Conservation (phyloP, 2,113 vertebrate genomes). For the Calidris pugnax region DNA sequence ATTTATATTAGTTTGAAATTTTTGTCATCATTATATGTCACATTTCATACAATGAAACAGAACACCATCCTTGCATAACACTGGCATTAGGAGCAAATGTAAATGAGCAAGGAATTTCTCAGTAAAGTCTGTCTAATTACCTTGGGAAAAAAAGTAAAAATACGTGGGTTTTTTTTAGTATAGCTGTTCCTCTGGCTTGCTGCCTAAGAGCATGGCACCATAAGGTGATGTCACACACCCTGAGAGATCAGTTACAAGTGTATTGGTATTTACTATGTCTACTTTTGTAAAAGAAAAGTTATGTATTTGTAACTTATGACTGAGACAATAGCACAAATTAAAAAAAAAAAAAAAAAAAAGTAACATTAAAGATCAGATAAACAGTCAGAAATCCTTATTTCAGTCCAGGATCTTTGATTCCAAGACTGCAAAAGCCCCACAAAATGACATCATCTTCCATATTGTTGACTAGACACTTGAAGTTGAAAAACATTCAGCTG, state of each 20-base stretch:
- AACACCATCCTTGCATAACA: background rate
- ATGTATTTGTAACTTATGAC: background rate
- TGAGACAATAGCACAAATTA: background rate
- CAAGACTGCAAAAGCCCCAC: background rate
- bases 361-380: background rate
- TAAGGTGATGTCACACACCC: background rate
- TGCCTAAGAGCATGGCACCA: background rate
- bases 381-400: background rate
- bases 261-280: background rate
- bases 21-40: background rate
- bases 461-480: background rate
- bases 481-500: background rate
- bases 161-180: fast-evolving
- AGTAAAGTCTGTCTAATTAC: background rate
- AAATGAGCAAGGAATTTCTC: background rate
- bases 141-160: background rate
- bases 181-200: background rate
- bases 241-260: background rate
- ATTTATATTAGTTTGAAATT: background rate
- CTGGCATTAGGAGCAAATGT: background rate
- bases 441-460: background rate
- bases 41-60: background rate
- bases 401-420: background rate
- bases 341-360: background rate
- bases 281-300: background rate